Evolutionary conservation across 2,113 vertebrate genomes (phyloP).

Genomic region (Engystomops pustulosus): DNA sequence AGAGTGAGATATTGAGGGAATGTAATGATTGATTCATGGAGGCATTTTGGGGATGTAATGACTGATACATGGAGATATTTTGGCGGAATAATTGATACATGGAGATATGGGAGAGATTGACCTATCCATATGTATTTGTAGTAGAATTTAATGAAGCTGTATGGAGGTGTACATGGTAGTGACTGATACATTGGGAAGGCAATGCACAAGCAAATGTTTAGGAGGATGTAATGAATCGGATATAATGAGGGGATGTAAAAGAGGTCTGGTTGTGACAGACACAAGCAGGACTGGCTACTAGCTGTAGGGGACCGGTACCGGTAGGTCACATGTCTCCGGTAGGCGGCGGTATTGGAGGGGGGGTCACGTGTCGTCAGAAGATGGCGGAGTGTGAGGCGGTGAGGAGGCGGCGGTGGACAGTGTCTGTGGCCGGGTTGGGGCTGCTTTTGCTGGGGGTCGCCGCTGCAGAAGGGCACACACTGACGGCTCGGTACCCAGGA

Average conservation of each 20-base stretch:
- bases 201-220: no score
- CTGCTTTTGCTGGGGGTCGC: constrained; percentile 4
- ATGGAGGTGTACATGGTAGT: no score
- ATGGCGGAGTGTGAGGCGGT: constrained; percentile 14
- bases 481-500: constrained; percentile 40
- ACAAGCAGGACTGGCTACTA: background rate
- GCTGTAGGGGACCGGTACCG: background rate
- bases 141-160: no score
- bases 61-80: background rate
- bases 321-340: background rate
- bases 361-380: constrained; percentile 3
- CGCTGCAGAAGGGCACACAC: background rate
- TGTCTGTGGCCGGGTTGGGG: background rate
- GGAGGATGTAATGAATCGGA: no score
- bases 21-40: background rate
- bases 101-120: no score
- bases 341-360: background rate
- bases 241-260: no score
- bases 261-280: background rate
- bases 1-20: background rate
- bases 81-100: background rate
- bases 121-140: no score
- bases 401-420: background rate
- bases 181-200: background rate
- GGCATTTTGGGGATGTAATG: background rate